Conservation (phyloP, 2,888 invertebrate species). For the Harpalus rufipes region DNA sequence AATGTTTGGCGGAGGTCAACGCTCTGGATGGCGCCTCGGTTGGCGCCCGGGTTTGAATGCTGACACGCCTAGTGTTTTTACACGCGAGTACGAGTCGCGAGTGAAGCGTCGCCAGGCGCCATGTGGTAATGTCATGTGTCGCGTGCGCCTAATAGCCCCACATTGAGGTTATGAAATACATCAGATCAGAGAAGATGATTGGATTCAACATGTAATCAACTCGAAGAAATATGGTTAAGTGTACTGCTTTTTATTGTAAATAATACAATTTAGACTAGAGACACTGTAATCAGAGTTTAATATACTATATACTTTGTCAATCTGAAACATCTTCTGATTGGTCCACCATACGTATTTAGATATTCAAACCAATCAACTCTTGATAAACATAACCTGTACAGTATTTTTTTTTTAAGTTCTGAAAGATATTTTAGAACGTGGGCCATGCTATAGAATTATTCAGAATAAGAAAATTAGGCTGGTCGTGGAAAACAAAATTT, state of each 20-base stretch:
- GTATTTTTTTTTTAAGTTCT: too few species aligned
- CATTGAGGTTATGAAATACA: background rate
- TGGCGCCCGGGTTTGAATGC: constrained; percentile 23
- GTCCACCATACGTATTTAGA: too few species aligned
- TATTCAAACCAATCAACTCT: too few species aligned
- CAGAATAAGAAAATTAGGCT: too few species aligned
- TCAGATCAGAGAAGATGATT: background rate
- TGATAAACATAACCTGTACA: too few species aligned
- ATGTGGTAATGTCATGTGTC: constrained; percentile 21
- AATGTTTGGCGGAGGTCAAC: constrained; percentile 66
- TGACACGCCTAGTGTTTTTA: constrained; percentile 68
- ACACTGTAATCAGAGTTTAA: too few species aligned
- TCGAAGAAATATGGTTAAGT: background rate
- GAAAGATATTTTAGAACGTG: too few species aligned
- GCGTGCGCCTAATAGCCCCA: constrained; percentile 17
- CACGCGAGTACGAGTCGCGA: constrained; percentile 67
- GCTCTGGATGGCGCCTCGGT: constrained; percentile 66
- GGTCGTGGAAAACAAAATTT: too few species aligned
- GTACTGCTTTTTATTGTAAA: background rate
- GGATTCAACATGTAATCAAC: background rate
- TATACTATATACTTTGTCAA: too few species aligned
- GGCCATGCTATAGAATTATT: too few species aligned
- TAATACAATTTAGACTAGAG: too few species aligned
- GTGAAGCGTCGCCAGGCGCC: constrained; percentile 64
- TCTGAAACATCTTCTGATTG: too few species aligned